Conservation (phyloP, 2,888 invertebrate species). For the Antitype chi region DNA sequence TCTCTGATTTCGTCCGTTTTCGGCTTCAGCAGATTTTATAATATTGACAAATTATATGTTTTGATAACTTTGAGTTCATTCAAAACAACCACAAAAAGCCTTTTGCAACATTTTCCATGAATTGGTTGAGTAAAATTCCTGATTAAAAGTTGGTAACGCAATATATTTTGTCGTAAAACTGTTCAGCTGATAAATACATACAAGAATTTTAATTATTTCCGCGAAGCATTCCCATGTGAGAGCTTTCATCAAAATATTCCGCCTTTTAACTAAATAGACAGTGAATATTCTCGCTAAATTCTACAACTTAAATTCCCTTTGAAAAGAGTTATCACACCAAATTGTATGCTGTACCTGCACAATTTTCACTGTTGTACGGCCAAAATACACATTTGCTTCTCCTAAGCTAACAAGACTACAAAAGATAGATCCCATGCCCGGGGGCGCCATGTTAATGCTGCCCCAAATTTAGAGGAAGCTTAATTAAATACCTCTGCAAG, state of each 20-base stretch:
- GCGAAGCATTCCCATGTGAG: conserved; percentile 5
- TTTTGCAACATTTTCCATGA: not conserved
- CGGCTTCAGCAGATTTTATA: not conserved
- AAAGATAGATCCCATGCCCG: conserved; percentile 60
- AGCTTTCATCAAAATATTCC: conserved; percentile 33
- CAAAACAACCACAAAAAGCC: not conserved
- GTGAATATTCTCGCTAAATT: conserved; percentile 20
- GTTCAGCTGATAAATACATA: conserved; percentile 1
- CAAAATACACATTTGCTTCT: conserved; percentile 63
- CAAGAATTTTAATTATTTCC: conserved; percentile 26
- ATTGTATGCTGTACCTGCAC: conserved; percentile 38
- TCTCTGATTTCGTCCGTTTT: too few relatives aligned
- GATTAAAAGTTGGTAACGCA: conserved; percentile 8
- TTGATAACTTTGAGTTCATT: not conserved
- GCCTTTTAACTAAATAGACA: not conserved
- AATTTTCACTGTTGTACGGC: conserved; percentile 44
- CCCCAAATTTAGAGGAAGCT: conserved; percentile 68
- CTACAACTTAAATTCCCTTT: conserved; percentile 38
- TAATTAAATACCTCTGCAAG: conserved; percentile 72
- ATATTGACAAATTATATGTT: not conserved
- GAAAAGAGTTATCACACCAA: conserved; percentile 49
- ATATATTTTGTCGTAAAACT: conserved; percentile 14
- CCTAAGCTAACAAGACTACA: conserved; percentile 69
- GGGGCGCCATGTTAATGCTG: conserved; percentile 65
- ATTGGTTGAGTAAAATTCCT: not conserved